phyloP scores from a whole-genome alignment of 2,888 invertebrate species.

The Ichneumoninae sp. region DNA sequence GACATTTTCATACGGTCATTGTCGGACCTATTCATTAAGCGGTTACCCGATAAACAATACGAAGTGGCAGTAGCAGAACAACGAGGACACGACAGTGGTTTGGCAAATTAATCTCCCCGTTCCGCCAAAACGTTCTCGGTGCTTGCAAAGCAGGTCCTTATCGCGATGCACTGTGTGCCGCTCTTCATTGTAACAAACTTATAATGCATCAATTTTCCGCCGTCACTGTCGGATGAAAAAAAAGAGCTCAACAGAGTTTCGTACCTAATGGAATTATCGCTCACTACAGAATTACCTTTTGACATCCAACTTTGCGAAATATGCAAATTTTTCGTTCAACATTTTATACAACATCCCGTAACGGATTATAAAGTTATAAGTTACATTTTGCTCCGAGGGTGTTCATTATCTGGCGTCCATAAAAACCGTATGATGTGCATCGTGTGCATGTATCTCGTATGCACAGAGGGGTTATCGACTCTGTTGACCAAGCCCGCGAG shows the following conservation, averaged over 20 bases:
- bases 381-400: background rate
- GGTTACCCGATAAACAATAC: background rate
- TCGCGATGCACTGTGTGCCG: background rate
- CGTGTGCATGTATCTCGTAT: background rate
- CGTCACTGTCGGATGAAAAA: background rate
- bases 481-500: background rate
- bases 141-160: background rate
- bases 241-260: background rate
- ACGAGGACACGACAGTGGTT: background rate
- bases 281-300: background rate
- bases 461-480: slow-evolving; percentile 27
- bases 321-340: background rate
- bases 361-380: slow-evolving; percentile 18
- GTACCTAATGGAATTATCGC: background rate
- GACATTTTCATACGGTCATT: too few species aligned
- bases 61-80: background rate
- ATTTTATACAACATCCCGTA: background rate
- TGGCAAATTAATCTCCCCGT: background rate
- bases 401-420: background rate
- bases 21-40: background rate
- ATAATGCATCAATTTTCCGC: background rate
- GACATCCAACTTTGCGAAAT: background rate
- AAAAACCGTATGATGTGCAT: slow-evolving; percentile 12
- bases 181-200: background rate
- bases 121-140: background rate